These are phyloP conservation scores for Monoplex corrugatus DNA, from an alignment of 2,888 invertebrate species.

Conservation along the genomic window DNA sequence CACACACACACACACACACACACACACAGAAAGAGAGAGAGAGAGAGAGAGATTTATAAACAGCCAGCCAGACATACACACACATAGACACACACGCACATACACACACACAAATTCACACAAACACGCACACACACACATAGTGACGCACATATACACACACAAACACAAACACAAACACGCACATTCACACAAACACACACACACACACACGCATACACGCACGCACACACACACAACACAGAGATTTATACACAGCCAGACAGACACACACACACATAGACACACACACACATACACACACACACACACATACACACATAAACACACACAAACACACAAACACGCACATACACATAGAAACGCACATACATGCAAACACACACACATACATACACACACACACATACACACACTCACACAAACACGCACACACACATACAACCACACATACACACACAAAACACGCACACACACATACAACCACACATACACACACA, in stretches of 20 bases:
- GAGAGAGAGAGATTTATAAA: too few relatives aligned
- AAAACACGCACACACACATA: too few relatives aligned
- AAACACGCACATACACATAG: background rate
- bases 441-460: too few relatives aligned
- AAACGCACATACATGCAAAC: background rate
- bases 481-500: too few relatives aligned
- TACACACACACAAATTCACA: background rate
- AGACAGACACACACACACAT: background rate
- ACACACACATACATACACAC: background rate
- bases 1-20: background rate
- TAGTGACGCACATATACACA: background rate
- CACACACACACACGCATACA: background rate
- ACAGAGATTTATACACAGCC: too few relatives aligned
- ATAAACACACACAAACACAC: background rate
- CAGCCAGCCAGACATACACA: background rate
- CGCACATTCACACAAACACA: background rate
- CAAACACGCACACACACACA: background rate
- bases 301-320: background rate
- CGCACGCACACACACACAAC: background rate
- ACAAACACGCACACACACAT: too few relatives aligned
- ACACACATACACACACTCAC: too few relatives aligned
- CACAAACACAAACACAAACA: background rate
- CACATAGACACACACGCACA: background rate
- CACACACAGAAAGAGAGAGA: too few relatives aligned
- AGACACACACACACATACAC: background rate